These are phyloP conservation scores for Bombus superbus DNA, from an alignment of 1,140 invertebrate genomes.

Conservation along the genomic window DNA sequence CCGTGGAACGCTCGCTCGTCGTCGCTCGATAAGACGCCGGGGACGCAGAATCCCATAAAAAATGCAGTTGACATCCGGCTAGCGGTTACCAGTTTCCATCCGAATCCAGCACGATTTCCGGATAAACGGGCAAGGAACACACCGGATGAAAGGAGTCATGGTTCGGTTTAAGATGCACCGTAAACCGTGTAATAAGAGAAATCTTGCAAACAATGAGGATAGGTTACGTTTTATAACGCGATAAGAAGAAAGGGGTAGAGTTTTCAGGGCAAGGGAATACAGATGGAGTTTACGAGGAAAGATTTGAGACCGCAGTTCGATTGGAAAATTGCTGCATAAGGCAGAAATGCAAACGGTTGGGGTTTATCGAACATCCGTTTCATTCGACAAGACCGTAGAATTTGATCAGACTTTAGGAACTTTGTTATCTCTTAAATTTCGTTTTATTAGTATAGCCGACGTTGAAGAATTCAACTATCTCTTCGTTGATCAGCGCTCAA, in stretches of 20 bases:
- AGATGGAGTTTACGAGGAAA: neutral
- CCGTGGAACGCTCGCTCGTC: neutral
- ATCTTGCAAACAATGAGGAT: neutral
- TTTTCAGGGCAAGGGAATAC: too few relatives aligned
- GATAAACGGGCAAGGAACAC: neutral
- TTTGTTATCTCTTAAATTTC: too few relatives aligned
- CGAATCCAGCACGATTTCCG: neutral
- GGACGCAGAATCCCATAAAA: conserved; percentile 43
- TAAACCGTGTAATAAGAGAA: conserved; percentile 4
- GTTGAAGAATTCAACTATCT: too few relatives aligned
- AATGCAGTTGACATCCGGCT: conserved; percentile 40
- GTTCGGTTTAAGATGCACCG: conserved; percentile 8
- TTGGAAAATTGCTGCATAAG: neutral
- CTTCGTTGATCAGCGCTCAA: too few relatives aligned
- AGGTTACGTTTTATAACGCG: neutral
- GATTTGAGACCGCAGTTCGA: neutral
- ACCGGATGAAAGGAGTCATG: neutral
- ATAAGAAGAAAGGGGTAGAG: neutral
- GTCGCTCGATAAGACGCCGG: conserved; percentile 51
- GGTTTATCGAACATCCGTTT: neutral
- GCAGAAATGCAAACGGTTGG: neutral
- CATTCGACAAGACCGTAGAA: too few relatives aligned
- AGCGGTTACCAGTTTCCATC: neutral
- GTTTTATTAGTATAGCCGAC: too few relatives aligned
- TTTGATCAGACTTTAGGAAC: too few relatives aligned